A percentile compares a stretch with the other conserved stretches of the same genome.
Evolutionary conservation across 2,113 vertebrate genomes (phyloP).

Genomic region (Gymnorhina tibicen): DNA sequence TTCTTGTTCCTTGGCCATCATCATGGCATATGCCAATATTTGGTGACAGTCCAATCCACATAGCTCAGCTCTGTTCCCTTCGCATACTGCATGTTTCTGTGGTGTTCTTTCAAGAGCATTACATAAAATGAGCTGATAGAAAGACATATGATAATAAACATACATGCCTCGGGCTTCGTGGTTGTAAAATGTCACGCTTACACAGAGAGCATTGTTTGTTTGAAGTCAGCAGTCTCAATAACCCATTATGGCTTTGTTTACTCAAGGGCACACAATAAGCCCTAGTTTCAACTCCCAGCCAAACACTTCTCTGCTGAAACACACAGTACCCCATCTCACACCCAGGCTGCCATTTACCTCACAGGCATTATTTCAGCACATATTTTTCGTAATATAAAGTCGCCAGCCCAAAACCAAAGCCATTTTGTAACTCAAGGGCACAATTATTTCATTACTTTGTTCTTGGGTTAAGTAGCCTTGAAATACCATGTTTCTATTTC

Average conservation of each 20-base stretch:
- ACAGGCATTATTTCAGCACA: not conserved
- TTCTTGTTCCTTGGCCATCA: not conserved
- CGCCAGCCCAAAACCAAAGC: not conserved
- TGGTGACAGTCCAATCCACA: not conserved
- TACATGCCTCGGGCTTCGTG: not conserved
- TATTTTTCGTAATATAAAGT: not conserved
- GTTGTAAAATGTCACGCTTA: conserved; percentile 36
- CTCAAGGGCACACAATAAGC: conserved; percentile 1
- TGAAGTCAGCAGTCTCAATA: conserved; percentile 29
- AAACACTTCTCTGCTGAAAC: not conserved
- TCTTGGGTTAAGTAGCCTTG: not conserved
- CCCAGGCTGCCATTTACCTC: not conserved
- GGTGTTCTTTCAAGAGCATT: not conserved
- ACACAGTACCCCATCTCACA: not conserved
- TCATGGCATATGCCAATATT: not conserved
- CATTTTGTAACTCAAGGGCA: not conserved
- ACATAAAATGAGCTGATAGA: not conserved
- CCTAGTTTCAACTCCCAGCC: not conserved
- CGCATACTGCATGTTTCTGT: not conserved
- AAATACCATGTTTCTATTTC: not conserved
- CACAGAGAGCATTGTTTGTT: conserved; percentile 12
- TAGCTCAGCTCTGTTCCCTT: not conserved
- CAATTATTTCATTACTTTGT: not conserved
- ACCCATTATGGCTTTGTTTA: conserved; percentile 18
- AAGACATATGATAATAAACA: conserved; percentile 4